Base-by-base conservation (phyloP, 2,797 vertebrate genomes). In the Philypnodon macrostomus region DNA sequence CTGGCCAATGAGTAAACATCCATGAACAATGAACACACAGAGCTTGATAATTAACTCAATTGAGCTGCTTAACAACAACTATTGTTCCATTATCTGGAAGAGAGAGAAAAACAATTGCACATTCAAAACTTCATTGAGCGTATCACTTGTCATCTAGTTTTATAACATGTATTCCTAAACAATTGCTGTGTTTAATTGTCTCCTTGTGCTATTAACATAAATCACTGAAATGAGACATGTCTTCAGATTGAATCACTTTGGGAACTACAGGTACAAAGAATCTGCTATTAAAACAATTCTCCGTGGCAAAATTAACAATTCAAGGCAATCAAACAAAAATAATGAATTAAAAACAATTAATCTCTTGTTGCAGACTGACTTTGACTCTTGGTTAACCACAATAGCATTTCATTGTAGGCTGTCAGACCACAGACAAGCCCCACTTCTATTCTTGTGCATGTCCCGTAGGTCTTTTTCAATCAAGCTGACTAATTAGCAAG, bases 181-280 rank as follows among this genome's bases (percentile, higher is more conserved):
- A n/a, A n/a, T 6, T 23, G 21, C 3, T 23, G 21, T 23, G 21
- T 36, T 59, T 67, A n/a, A n/a, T n/a, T n/a, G n/a, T n/a, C n/a
- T n/a, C n/a, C n/a, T n/a, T n/a, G n/a, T n/a, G n/a, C n/a, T n/a
- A n/a, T n/a, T n/a, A n/a, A n/a, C 78, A 80, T 77, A 85, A 80
- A 79, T 63, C 69, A 73, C 75, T 71, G 57, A 74, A 83, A 85
- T 71, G 68, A 73, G 70, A 67, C 64, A 53, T 58, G 57, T 67
- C 49, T 44, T 79, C 47, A 67, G 52, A 83, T 83, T 63, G 70
- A 78, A 73, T 78, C 68, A 64, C 36, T n/a, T 27, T 61, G 63
- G n/a, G 50, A 79, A 77, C 68, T 45, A 47, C 68, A 75, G 64
- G 63, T 74, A 64, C 50, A 44, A 31, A 41, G 21, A 36, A 58